These are phyloP conservation scores for Fulica atra DNA, from an alignment of 2,113 vertebrate species.

Conservation along the genomic window DNA sequence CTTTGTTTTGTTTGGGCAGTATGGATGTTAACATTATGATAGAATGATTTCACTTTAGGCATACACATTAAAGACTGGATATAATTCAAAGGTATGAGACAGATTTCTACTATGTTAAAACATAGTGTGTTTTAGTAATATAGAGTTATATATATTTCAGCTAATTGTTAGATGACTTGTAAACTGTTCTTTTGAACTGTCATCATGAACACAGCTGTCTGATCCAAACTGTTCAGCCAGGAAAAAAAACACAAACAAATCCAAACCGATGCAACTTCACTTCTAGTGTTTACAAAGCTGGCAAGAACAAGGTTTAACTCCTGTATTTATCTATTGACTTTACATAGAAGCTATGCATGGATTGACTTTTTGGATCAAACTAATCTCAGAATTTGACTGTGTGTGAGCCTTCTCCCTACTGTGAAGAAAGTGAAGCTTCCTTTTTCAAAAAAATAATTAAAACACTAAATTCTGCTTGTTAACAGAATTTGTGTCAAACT, in stretches of 20 bases:
- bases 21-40: background rate
- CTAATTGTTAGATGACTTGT: background rate
- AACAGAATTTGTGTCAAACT: background rate
- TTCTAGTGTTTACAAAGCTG: background rate
- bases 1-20: no score
- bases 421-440: background rate
- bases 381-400: background rate
- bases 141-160: rapidly evolving
- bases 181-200: background rate
- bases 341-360: background rate
- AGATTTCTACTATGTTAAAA: background rate
- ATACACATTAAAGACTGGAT: background rate
- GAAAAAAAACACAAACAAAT: rapidly evolving
- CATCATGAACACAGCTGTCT: background rate
- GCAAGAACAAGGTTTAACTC: background rate
- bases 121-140: background rate
- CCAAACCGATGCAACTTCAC: background rate
- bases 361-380: background rate
- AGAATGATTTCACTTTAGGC: background rate
- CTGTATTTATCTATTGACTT: background rate
- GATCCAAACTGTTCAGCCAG: background rate
- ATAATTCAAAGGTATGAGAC: background rate
- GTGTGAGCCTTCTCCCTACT: background rate
- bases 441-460: background rate
- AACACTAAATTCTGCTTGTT: background rate